phyloP scores from a whole-genome alignment of 2,113 vertebrate species.

The Cyanistes caeruleus region DNA sequence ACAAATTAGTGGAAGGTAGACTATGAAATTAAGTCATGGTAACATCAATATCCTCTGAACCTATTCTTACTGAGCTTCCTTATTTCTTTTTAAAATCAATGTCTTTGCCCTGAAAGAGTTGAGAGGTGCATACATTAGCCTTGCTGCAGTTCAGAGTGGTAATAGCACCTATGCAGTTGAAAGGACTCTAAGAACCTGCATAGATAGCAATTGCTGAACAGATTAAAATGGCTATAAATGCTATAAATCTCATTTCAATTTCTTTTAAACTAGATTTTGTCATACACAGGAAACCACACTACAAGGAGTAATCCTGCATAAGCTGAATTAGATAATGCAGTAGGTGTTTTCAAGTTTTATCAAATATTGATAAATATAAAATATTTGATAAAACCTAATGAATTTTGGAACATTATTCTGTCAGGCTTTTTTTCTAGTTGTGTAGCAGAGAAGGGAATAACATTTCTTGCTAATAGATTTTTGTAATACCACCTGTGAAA shows the following conservation, averaged over 20 bases:
- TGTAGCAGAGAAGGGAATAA: background rate
- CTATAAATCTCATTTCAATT: background rate
- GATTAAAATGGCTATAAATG: background rate
- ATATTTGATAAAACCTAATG: background rate
- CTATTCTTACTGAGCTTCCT: background rate
- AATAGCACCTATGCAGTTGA: background rate
- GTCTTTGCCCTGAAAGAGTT: background rate
- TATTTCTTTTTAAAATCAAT: background rate
- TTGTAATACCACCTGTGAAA: background rate
- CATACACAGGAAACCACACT: background rate
- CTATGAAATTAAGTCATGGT: background rate
- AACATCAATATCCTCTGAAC: background rate
- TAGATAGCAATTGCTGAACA: background rate
- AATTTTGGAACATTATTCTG: background rate
- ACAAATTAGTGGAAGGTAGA: background rate
- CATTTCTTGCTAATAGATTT: background rate
- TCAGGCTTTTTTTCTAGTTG: background rate
- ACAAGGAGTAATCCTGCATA: background rate
- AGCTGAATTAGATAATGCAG: background rate
- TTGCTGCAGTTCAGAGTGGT: background rate
- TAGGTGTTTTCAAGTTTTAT: background rate
- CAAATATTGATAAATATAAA: background rate
- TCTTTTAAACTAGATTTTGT: background rate
- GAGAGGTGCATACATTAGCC: background rate
- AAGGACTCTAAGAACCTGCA: background rate